Evolutionary conservation across 2,888 invertebrate genomes (phyloP).

Genomic region (Lasioglossum calceatum): DNA sequence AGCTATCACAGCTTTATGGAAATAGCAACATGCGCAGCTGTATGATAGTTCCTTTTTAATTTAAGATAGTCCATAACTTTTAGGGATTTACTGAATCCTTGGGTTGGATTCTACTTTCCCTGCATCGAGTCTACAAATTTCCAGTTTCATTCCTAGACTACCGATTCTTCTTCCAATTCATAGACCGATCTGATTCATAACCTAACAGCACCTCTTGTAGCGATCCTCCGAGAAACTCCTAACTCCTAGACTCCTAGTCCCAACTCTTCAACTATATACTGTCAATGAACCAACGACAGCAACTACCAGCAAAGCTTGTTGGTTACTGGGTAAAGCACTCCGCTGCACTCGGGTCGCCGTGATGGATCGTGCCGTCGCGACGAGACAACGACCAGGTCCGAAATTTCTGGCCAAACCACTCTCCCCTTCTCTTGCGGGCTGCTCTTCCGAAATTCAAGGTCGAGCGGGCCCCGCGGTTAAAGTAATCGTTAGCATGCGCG

Average conservation of each 20-base stretch:
- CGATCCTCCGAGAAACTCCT: too few species aligned
- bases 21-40: too few species aligned
- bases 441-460: slow-evolving; percentile 71
- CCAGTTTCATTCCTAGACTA: not conserved
- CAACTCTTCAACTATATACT: not conserved
- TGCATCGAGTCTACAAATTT: not conserved
- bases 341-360: slow-evolving; percentile 34
- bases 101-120: not conserved
- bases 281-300: not conserved
- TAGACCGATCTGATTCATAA: too few species aligned
- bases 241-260: too few species aligned
- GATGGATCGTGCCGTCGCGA: slow-evolving; percentile 70
- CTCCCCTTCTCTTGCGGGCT: slow-evolving; percentile 66
- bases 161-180: too few species aligned
- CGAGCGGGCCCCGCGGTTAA: slow-evolving; percentile 52
- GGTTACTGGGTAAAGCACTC: slow-evolving; percentile 9
- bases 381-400: slow-evolving; percentile 54
- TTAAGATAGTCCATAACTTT: too few species aligned
- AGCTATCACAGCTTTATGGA: too few species aligned
- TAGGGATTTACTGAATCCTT: too few species aligned
- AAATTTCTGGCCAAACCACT: slow-evolving; percentile 69
- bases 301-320: not conserved
- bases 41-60: too few species aligned
- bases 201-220: too few species aligned
- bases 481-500: slow-evolving; percentile 23